A percentile compares a stretch with the other conserved stretches of the same genome.
Conservation (phyloP, 64 coral and sea anemone species). For the Acropora tenuis region DNA sequence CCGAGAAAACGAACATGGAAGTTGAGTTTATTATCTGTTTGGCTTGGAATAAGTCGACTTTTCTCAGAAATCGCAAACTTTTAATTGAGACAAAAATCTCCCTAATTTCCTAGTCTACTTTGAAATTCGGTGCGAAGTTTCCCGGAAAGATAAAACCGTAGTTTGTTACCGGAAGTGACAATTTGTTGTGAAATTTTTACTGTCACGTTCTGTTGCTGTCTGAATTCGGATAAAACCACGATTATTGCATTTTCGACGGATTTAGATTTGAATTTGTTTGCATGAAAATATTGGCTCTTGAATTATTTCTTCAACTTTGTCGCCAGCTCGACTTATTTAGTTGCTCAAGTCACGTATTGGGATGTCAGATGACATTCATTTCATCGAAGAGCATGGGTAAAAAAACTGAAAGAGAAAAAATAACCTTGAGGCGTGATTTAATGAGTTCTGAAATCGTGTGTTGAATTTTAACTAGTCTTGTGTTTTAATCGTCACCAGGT, state of each 20-base stretch:
- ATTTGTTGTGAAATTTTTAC: background rate
- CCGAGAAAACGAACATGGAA: background rate
- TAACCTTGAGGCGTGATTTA: background rate
- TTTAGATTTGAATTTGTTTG: background rate
- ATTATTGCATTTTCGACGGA: background rate
- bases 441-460: background rate
- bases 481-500: background rate
- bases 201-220: background rate
- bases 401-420: too few species aligned
- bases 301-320: background rate
- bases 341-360: conserved; percentile 6
- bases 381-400: too few species aligned
- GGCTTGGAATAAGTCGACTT: too few species aligned
- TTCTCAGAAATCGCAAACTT: too few species aligned
- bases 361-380: background rate
- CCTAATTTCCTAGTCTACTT: background rate
- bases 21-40: background rate
- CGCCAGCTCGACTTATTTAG: background rate
- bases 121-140: background rate
- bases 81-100: background rate
- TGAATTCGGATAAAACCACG: background rate
- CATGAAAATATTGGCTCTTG: background rate
- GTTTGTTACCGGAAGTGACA: conserved; percentile 17
- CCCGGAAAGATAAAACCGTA: background rate
- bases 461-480: background rate